Conservation (phyloP, 2,888 invertebrate genomes). For the Apodemia mormo region DNA sequence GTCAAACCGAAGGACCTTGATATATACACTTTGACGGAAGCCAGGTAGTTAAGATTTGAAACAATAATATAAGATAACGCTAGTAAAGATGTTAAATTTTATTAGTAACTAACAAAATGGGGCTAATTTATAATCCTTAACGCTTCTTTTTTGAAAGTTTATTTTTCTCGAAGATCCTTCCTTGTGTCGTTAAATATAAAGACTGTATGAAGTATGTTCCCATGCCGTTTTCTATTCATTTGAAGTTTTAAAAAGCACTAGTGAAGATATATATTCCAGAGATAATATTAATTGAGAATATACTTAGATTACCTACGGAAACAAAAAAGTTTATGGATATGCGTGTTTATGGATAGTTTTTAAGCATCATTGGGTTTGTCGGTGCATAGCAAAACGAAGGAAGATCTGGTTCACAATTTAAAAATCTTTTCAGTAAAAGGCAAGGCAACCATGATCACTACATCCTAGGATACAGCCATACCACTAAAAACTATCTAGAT, state of each 20-base stretch:
- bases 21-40: constrained; percentile 71
- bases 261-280: background rate
- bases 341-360: no score
- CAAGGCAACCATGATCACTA: no score
- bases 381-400: no score
- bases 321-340: no score
- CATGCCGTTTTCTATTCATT: no score
- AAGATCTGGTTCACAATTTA: no score
- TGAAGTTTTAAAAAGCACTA: background rate
- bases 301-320: no score
- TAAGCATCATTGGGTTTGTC: no score
- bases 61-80: constrained; percentile 77
- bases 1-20: constrained; percentile 64
- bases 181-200: background rate
- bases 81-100: constrained; percentile 76
- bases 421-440: no score
- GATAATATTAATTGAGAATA: no score
- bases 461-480: no score
- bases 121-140: constrained; percentile 69
- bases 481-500: no score
- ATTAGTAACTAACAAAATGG: constrained; percentile 73
- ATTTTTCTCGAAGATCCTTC: background rate
- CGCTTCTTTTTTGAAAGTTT: constrained; percentile 19
- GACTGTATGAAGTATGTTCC: background rate
- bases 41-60: constrained; percentile 79